These are phyloP conservation scores for Sebastiscus albofasciatus DNA, from an alignment of 2,797 vertebrate genomes.

Conservation along the genomic window DNA sequence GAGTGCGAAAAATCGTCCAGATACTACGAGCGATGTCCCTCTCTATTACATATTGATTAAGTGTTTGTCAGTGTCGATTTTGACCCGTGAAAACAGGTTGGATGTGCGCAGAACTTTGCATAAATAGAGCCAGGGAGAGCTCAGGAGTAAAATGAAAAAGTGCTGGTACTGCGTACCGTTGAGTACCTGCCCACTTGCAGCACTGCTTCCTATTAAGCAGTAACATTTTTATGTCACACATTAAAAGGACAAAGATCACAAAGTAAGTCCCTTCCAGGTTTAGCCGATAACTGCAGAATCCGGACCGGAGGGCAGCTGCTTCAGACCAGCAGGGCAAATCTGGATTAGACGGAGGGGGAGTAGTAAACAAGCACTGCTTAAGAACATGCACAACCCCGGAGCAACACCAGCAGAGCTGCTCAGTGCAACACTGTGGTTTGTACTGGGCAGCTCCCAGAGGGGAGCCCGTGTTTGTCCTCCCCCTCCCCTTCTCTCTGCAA, in stretches of 20 bases:
- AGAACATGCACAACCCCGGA: constrained; percentile 39
- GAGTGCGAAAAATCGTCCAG: too few species aligned
- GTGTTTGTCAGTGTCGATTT: too few species aligned
- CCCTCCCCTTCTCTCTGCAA: background rate
- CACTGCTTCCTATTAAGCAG: background rate
- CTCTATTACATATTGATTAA: too few species aligned
- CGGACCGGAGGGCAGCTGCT: constrained; percentile 16
- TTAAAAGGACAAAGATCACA: background rate
- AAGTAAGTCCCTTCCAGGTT: constrained; percentile 8
- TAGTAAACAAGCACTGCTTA: constrained; percentile 39
- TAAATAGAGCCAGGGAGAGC: too few species aligned
- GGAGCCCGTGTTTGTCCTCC: constrained; percentile 32
- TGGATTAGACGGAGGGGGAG: background rate
- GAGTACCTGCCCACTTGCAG: too few species aligned
- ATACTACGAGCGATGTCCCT: fast-evolving
- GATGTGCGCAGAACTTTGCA: fast-evolving
- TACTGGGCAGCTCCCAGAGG: constrained; percentile 43
- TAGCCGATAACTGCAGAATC: background rate
- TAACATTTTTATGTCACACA: background rate
- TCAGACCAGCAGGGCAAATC: constrained; percentile 23
- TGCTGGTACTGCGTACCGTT: too few species aligned
- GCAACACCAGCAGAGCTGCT: constrained; percentile 40
- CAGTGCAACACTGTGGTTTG: constrained; percentile 32
- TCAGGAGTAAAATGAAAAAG: too few species aligned
- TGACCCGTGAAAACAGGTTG: too few species aligned